A percentile compares a stretch with the other conserved stretches of the same genome.
phyloP scores from a whole-genome alignment of 2,797 vertebrate genomes.

The Urosaurus nigricauda region DNA sequence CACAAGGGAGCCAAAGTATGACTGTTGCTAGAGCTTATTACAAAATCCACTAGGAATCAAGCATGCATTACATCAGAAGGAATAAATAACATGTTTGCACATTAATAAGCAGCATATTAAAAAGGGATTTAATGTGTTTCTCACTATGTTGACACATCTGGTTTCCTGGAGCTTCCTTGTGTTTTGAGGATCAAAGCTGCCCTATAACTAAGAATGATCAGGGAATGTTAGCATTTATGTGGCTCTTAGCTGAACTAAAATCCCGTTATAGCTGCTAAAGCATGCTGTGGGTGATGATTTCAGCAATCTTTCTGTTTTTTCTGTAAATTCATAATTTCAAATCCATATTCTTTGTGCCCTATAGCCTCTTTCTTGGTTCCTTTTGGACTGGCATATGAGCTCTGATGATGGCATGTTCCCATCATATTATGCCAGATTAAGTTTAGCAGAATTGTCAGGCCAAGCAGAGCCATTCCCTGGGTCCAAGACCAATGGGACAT shows the following conservation, averaged over 20 bases:
- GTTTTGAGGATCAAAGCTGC: not conserved
- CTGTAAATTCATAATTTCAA: not conserved
- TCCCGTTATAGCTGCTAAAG: not conserved
- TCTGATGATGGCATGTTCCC: too few relatives aligned
- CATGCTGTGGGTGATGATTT: not conserved
- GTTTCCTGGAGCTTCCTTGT: not conserved
- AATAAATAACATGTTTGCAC: conserved; percentile 19
- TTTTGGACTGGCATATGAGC: too few relatives aligned
- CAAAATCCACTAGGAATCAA: conserved; percentile 10
- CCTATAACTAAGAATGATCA: not conserved
- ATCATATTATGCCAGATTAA: too few relatives aligned
- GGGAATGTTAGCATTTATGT: not conserved
- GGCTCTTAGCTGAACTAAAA: not conserved
- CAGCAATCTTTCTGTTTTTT: not conserved
- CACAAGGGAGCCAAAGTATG: not conserved
- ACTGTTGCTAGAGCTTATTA: not conserved
- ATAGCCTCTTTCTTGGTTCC: not conserved
- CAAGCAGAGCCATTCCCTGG: too few relatives aligned
- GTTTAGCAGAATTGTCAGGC: too few relatives aligned
- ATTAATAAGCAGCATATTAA: conserved; percentile 7
- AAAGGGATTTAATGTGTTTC: conserved; percentile 4
- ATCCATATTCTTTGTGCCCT: not conserved
- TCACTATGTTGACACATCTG: conserved; percentile 12
- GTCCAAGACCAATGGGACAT: too few relatives aligned
- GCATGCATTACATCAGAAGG: conserved; percentile 15